Base-by-base conservation (phyloP, 2,113 vertebrate genomes). In the Ploceus nigricollis region DNA sequence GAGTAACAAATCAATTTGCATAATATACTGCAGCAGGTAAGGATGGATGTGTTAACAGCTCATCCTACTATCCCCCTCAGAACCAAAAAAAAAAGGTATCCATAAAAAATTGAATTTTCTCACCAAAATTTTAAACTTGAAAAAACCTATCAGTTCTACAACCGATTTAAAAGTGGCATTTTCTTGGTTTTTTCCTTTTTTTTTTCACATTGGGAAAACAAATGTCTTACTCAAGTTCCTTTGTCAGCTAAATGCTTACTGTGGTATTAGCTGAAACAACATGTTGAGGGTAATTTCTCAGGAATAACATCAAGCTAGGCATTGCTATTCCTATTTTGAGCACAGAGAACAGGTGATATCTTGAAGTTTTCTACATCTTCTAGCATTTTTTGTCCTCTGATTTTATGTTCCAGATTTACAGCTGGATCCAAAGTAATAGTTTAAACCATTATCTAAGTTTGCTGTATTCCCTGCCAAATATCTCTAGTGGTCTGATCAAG, bases 121-220 rank as follows among this genome's bases (percentile, higher is more conserved):
- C 50, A 47, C 2, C 23, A 77, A 45, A 82, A 87, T 58, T 77
- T 92, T 78, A 27, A 53, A 70, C 5, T 57, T 57, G 31, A 81
- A 61, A 68, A 89, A 37, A 5, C 2, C 2, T 31, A 33, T 77
- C 22, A 12, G 6, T 95, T 87, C 21, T 66, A 73, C 4, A 70
- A 4, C 6, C 31, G 37, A 23, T 50, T 18, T 47, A 68, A 83
- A 83, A 30, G 18, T 27, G 4, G 15, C 2, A 10, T 50, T 63
- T 87, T 57, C 8, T 48, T 28, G 5, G 0, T 5, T 16, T 28
- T 22, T 28, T 8, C 2, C 2, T 2, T 1, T 25, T 39, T 25
- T 39, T 87, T 45, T 69, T 48, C 15, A 31, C 8, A 42, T 22
- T 50, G 37, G 30, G 48, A 47, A 90, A 33, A 6, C 17, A 78